Base-by-base conservation (phyloP, 2,113 vertebrate genomes). In the pig (Sus scrofa) region DNA sequence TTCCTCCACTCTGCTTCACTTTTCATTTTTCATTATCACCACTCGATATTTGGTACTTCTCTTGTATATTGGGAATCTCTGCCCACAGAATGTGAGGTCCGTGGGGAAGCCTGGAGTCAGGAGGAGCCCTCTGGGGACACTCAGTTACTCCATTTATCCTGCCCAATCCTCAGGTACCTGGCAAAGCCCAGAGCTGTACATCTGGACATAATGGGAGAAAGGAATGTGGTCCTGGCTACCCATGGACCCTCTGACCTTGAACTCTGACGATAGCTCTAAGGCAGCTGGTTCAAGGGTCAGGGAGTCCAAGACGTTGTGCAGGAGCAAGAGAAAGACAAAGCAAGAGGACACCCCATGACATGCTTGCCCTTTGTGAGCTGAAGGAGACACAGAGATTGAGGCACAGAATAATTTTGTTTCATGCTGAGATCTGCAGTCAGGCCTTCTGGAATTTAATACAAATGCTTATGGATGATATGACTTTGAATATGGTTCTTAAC, bases 261-360 rank as follows among this genome's bases (percentile, higher is more conserved):
- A 73, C 7, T 6, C 9, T 50, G 27, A 6, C 0, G 7, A 39
- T 9, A 87, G 5, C 1, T 26, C 6, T 14, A 13, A 1, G 13
- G 27, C 0, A 11, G 26, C 32, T 54, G 22, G 19, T 32, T 27
- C 26, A 68, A 62, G 10, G 50, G 32, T 22, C 3, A 6, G 32
- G 37, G 8, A 62, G 26, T 58, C 1, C 5, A 3, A 19, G 32
- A 81, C 4, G 16, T 62, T 75, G 37, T 27, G 1, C 2, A 22
- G 15, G 10, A 94, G 50, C 12, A 50, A 27, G 18, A 86, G 24
- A 16, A 88, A 95, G 22, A 37, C 3, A 87, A 44, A 70, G 13
- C 6, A 7, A 3, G 37, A 88, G 6, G 32, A 20, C 18, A n/a
- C 20, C 15, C 27, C 13, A 15, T 32, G n/a, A 65, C n/a, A 16